Evolutionary conservation across 2,797 vertebrate genomes (phyloP).

Genomic region (Gymnothorax javanicus): DNA sequence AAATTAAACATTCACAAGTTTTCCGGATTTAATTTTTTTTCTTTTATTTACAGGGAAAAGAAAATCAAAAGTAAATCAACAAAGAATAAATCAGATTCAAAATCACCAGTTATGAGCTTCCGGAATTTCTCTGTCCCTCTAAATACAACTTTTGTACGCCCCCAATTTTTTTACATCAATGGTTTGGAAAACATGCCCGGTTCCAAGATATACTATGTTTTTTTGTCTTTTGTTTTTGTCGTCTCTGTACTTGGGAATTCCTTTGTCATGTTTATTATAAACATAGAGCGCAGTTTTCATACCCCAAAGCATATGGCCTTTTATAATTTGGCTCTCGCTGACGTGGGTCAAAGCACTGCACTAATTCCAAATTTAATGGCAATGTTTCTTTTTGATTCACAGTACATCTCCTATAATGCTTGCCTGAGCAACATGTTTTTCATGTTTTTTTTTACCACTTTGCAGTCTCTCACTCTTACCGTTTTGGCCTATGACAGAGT

Average conservation of each 20-base stretch:
- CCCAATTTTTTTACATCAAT: constrained; percentile 6
- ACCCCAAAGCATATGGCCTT: constrained; percentile 42
- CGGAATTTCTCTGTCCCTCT: not conserved
- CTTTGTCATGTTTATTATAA: constrained; percentile 41
- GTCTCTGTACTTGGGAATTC: constrained; percentile 43
- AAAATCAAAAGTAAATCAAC: not conserved
- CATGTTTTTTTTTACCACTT: constrained; percentile 31
- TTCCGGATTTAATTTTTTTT: not conserved
- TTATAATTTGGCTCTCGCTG: constrained; percentile 32
- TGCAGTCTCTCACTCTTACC: constrained; percentile 40
- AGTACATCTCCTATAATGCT: constrained; percentile 17
- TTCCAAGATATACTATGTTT: constrained; percentile 25
- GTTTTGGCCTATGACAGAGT: constrained; percentile 46
- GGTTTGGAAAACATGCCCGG: constrained; percentile 42
- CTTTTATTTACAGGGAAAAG: not conserved
- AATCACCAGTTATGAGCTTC: not conserved
- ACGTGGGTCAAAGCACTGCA: constrained; percentile 5
- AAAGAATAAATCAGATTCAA: not conserved
- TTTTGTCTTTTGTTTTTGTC: constrained; percentile 39
- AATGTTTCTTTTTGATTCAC: constrained; percentile 23
- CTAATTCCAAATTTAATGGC: constrained; percentile 18
- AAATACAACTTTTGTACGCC: not conserved
- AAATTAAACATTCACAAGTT: not conserved
- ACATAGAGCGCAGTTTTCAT: constrained; percentile 32
- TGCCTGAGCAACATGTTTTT: constrained; percentile 46